phyloP scores from a whole-genome alignment of 2,888 invertebrate genomes.

The Ophonus ardosiacus region DNA sequence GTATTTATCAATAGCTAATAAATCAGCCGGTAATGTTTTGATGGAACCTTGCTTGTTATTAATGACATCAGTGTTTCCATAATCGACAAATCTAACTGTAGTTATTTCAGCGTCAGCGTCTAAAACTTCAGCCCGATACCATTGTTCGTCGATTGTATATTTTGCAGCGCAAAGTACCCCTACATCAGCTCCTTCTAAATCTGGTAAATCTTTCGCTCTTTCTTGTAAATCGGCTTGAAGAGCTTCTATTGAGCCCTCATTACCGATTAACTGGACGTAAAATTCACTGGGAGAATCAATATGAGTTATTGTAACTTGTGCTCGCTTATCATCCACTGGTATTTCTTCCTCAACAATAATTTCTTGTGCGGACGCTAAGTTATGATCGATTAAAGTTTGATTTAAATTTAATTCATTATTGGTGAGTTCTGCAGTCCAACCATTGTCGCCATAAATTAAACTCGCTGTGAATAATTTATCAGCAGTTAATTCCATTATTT shows the following conservation, averaged over 20 bases:
- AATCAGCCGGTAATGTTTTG: constrained; percentile 80
- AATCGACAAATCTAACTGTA: constrained; percentile 87
- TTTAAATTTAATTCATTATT: constrained; percentile 77
- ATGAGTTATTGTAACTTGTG: constrained; percentile 83
- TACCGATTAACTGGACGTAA: constrained; percentile 83
- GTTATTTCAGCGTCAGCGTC: constrained; percentile 87
- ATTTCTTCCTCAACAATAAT: constrained; percentile 66
- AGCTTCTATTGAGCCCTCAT: constrained; percentile 78
- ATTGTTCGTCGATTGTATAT: constrained; percentile 89
- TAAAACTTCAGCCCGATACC: constrained; percentile 95
- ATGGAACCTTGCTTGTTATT: constrained; percentile 80
- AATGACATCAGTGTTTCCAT: constrained; percentile 87
- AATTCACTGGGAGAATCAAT: constrained; percentile 87
- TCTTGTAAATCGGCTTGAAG: constrained; percentile 83
- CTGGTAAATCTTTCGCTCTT: constrained; percentile 76
- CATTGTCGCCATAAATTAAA: constrained; percentile 75
- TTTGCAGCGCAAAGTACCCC: constrained; percentile 86
- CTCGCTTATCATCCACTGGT: constrained; percentile 69
- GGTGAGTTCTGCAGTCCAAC: constrained; percentile 79
- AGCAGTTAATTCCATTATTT: constrained; percentile 75
- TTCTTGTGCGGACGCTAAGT: constrained; percentile 66
- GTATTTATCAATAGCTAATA: constrained; percentile 78
- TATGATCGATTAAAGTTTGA: constrained; percentile 76
- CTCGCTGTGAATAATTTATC: constrained; percentile 78
- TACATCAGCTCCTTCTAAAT: constrained; percentile 79